Conservation (phyloP, 1,140 invertebrate genomes). For the Linepithema humile region DNA sequence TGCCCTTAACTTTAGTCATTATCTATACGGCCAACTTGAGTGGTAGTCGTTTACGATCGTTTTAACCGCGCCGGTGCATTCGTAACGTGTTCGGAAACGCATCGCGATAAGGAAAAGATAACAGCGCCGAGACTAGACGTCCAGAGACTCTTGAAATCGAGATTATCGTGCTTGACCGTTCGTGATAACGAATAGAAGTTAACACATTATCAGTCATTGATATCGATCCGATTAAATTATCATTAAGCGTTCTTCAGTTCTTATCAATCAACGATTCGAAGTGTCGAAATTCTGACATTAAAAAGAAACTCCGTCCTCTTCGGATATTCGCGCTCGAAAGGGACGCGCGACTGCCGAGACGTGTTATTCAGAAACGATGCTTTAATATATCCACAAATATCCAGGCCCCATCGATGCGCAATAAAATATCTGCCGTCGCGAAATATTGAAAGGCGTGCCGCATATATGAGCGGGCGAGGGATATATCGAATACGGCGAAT, state of each 20-base stretch:
- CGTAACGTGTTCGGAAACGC: too few relatives aligned
- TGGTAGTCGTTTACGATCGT: too few relatives aligned
- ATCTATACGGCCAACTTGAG: too few relatives aligned
- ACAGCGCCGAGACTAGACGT: too few relatives aligned
- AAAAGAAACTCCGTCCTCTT: neutral
- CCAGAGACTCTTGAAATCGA: too few relatives aligned
- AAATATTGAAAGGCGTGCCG: slow-evolving; percentile 44
- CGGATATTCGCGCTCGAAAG: neutral
- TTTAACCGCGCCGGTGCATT: too few relatives aligned
- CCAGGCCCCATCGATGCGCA: slow-evolving; percentile 20
- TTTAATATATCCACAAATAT: slow-evolving; percentile 56
- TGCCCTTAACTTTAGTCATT: too few relatives aligned
- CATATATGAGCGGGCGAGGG: neutral
- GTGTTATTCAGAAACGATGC: neutral
- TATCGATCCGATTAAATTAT: too few relatives aligned
- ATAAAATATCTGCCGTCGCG: slow-evolving; percentile 44
- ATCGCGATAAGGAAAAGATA: too few relatives aligned
- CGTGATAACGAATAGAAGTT: too few relatives aligned
- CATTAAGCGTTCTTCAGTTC: neutral
- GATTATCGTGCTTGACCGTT: too few relatives aligned
- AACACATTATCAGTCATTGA: too few relatives aligned
- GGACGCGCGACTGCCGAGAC: neutral
- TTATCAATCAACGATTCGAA: neutral
- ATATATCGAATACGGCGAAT: slow-evolving; percentile 40
- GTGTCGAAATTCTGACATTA: neutral